Base-by-base conservation (phyloP, 2,888 invertebrate species). In the Metellina segmentata region DNA sequence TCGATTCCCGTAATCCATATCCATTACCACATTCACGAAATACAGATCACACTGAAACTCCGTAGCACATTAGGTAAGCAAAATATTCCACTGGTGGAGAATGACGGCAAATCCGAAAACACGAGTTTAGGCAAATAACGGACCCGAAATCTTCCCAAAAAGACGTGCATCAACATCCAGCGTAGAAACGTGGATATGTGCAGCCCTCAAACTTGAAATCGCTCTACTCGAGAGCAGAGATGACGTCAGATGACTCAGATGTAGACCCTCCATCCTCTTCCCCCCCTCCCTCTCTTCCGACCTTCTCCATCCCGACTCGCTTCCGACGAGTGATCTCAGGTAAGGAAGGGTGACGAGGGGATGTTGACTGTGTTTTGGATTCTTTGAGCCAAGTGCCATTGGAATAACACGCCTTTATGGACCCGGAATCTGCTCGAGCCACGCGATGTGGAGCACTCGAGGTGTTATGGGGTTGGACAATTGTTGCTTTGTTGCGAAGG, bases 171-270 rank as follows among this genome's bases (percentile, higher is more conserved):
- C 9, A 61, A 9, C 61, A n/a, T 20, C 74, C 74, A 19, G 74
- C 7, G 34, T 11, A 75, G 1, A 34, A 16, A 8, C 34, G 78
- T 74, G 83, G 49, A 20, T 85, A 51, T 74, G 51, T 34, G 75
- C 13, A 49, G 77, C 48, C 48, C 77, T 69, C 48, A 85, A 61
- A 77, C 61, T 77, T 77, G 85, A 85, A 69, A 82, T 82, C 71
- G 52, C 20, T 51, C n/a, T 8, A 53, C 51, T 16, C 52, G 61
- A 2, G 79, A 79, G 79, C 69, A 52, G 48, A 75, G 85, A 70
- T 74, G 90, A 90, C 81, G 90, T 90, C 90, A 81, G n/a, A 16
- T 82, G 86, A 90, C 86, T 90, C 90, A 81, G 72, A 74, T 48
- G 69, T 51, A 19, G 49, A 13, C 13, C 61, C 34, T 34, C 34